A percentile compares a stretch with the other conserved stretches of the same genome.
Evolutionary conservation across 2,888 invertebrate genomes (phyloP).

Genomic region (Rhorus exstirpatorius): DNA sequence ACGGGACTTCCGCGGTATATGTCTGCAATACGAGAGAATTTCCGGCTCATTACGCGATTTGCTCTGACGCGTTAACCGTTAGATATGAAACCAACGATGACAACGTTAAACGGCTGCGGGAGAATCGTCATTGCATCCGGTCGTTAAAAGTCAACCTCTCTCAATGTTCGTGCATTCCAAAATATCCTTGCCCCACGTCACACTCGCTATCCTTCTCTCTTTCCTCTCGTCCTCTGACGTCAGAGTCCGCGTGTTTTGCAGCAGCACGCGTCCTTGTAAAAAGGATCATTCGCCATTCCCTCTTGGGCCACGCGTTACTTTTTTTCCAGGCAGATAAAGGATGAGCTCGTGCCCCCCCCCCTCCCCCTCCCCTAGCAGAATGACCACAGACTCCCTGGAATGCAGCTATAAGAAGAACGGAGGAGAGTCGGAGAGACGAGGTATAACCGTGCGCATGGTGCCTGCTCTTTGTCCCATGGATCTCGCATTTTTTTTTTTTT

Average conservation of each 20-base stretch:
- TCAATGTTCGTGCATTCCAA: slow-evolving; percentile 44
- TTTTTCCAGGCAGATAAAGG: not conserved
- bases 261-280: slow-evolving; percentile 23
- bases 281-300: slow-evolving; percentile 34
- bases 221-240: slow-evolving; percentile 29
- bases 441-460: no score
- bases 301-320: not conserved
- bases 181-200: slow-evolving; percentile 41
- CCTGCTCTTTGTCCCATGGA: no score
- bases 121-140: not conserved
- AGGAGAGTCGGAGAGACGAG: no score
- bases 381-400: not conserved
- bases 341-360: not conserved
- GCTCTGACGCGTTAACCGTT: not conserved
- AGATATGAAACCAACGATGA: not conserved
- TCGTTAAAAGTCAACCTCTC: slow-evolving; percentile 37
- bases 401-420: not conserved
- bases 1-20: not conserved
- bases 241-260: slow-evolving; percentile 8
- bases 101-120: slow-evolving; percentile 37
- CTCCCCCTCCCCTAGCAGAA: no score
- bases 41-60: not conserved
- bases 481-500: no score
- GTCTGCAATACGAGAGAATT: not conserved
- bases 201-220: not conserved